Base-by-base conservation (phyloP, 2,113 vertebrate species). In the Heterotis niloticus region DNA sequence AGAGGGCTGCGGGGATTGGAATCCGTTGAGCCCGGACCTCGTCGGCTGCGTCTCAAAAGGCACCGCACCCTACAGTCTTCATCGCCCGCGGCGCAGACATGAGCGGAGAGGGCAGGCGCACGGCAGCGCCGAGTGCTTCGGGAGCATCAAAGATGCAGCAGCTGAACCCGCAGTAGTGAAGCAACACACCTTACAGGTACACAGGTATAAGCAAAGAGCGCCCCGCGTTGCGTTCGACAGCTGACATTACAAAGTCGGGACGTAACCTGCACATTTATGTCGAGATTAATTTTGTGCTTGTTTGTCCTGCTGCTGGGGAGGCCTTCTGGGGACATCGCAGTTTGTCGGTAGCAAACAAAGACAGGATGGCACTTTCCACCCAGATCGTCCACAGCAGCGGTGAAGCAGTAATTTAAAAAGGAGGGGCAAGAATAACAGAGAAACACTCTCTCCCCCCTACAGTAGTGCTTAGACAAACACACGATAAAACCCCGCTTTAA, bases 361-460 rank as follows among this genome's bases (percentile, higher is more conserved):
- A 44, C 12, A 73, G 52, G 24, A 26, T 16, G 57, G 56, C n/a
- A 20, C 24, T 73, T 26, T 57, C 57, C 26, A 4, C 34, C 34
- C 34, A 26, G 71, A 73, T 57, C 54, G 13, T 73, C 54, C 13
- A 24, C 5, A 74, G 71, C 23, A 26, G 71, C 28, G 13, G 17
- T 52, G 57, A 14, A 29, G 71, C n/a, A 57, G 52, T 74, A 59
- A 74, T 59, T 74, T 74, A 74, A 54, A 44, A 74, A 74, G 71
- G 54, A 74, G 71, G n/a, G 54, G 54, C 24, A 51, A 17, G 16
- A 4, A 14, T 54, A 74, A 18, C 54, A 57, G 71, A 24, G n/a
- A 18, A 57, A 57, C 5, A 20, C 20, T 20, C 71, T 20, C 71
- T 16, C 13, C 16, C 54, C 14, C 52, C 54, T 10, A 59, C 17